Evolutionary conservation across 2,888 invertebrate genomes (phyloP).

Genomic region (Cheilosia grossa): DNA sequence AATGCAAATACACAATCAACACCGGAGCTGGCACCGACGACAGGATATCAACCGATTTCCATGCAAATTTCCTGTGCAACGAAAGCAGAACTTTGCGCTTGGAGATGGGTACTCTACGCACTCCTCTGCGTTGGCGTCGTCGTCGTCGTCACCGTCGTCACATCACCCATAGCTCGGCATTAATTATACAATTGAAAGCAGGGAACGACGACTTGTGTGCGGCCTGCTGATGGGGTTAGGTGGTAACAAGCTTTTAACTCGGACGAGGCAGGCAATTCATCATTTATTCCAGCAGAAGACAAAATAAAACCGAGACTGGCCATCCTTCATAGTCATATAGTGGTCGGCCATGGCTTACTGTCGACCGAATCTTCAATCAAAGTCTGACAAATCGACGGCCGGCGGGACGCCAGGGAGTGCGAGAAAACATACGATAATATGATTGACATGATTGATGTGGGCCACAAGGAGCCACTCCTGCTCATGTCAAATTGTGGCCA

Average conservation of each 20-base stretch:
- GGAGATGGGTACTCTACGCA: slow-evolving; percentile 36
- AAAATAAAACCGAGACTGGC: neutral
- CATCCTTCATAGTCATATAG: slow-evolving; percentile 41
- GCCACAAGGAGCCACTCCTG: slow-evolving; percentile 24
- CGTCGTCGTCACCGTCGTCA: neutral
- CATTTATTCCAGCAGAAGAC: slow-evolving; percentile 51
- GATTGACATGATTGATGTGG: slow-evolving; percentile 68
- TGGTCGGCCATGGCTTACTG: slow-evolving; percentile 42
- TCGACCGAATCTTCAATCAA: slow-evolving; percentile 65
- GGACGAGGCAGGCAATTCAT: slow-evolving; percentile 59
- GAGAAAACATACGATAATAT: slow-evolving; percentile 35
- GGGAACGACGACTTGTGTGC: slow-evolving; percentile 40
- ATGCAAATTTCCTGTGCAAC: slow-evolving; percentile 73
- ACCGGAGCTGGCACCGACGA: slow-evolving; percentile 48
- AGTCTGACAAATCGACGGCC: slow-evolving; percentile 58
- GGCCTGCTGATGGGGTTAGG: slow-evolving; percentile 2
- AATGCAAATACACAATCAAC: slow-evolving; percentile 68
- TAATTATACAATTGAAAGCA: slow-evolving; percentile 74
- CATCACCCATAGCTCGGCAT: slow-evolving; percentile 41
- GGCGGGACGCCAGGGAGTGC: neutral
- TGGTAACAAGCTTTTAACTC: slow-evolving; percentile 41
- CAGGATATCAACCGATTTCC: slow-evolving; percentile 75
- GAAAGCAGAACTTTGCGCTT: slow-evolving; percentile 51
- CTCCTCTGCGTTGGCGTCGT: slow-evolving; percentile 6
- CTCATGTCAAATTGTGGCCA: slow-evolving; percentile 37